Evolutionary conservation across 2,888 invertebrate genomes (phyloP), one percentile per base, ranked within the genome.

Genomic region (Melangyna quadrimaculata): DNA sequence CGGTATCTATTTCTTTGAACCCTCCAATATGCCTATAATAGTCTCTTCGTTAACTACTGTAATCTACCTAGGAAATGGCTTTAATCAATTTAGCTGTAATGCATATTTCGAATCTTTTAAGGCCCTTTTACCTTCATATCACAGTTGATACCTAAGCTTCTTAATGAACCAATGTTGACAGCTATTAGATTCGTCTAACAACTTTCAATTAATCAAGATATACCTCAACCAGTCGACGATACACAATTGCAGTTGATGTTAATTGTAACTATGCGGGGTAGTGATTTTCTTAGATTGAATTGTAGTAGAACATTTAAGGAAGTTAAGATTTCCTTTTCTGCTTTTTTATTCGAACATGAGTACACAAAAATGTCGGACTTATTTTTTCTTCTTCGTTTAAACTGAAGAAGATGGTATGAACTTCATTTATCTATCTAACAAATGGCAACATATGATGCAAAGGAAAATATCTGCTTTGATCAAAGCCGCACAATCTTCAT

Each of bases 181-280:
- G 72, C 57, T 78, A 72, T 78, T 72, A 65, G 61, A 35, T 29
- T 67, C 32, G 17, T 55, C n/a, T 48, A 51, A 63, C 22, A 48
- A 48, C 65, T 29, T 43, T 71, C 71, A 55, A 63, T 78, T 78
- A 78, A 78, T 71, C 78, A 53, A 19, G 4, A 22, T 4, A 5
- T 17, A 12, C n/a, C 6, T 32, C n/a, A n/a, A 14, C 24, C 12
- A 6, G 27, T 29, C 19, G 14, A n/a, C n/a, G 22, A 37, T 10
- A 14, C 55, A 57, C 53, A 59, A 57, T 57, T 57, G 12, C 22
- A 24, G 51, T 19, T 57, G 24, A 22, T 51, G 35, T 57, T 57
- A 22, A 59, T 22, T 8, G 10, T 22, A 14, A 22, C 57, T 14
- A 35, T 2, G 19, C n/a, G n/a, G 17, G 32, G 6, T 12, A 55